phyloP scores from a whole-genome alignment of 2,113 vertebrate species.

The Rhinopomastus cyanomelas region DNA sequence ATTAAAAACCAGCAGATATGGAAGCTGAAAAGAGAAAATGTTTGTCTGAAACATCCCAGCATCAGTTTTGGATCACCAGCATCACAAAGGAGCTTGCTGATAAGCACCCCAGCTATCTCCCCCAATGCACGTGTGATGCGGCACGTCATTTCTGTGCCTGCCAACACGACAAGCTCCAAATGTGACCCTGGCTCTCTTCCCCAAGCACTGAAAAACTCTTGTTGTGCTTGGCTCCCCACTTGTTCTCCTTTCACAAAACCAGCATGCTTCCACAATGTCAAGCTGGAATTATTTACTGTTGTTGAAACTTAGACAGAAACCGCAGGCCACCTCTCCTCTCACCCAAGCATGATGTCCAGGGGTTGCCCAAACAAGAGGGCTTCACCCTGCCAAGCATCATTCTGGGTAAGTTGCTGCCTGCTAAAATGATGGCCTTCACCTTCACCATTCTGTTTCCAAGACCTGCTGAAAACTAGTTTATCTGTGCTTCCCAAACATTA shows the following conservation, averaged over 20 bases:
- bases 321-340: background rate
- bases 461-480: background rate
- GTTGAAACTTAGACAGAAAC: conserved; percentile 32
- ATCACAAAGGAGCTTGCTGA: conserved; percentile 4
- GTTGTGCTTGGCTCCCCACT: conserved; percentile 38
- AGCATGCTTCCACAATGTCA: background rate
- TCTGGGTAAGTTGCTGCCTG: background rate
- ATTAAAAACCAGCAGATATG: background rate
- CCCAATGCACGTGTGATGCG: background rate
- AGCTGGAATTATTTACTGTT: conserved; percentile 44
- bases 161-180: background rate
- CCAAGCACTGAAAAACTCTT: conserved; percentile 1
- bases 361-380: background rate
- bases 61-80: background rate
- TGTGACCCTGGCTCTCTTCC: conserved; percentile 23
- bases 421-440: background rate
- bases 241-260: background rate
- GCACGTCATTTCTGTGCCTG: background rate
- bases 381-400: background rate
- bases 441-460: background rate
- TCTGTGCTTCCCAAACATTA: background rate
- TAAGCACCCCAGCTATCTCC: background rate
- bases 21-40: background rate
- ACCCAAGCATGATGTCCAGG: rapidly evolving
- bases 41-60: background rate